Base-by-base conservation (phyloP, 2,888 invertebrate species). In the Pachymerium ferrugineum region DNA sequence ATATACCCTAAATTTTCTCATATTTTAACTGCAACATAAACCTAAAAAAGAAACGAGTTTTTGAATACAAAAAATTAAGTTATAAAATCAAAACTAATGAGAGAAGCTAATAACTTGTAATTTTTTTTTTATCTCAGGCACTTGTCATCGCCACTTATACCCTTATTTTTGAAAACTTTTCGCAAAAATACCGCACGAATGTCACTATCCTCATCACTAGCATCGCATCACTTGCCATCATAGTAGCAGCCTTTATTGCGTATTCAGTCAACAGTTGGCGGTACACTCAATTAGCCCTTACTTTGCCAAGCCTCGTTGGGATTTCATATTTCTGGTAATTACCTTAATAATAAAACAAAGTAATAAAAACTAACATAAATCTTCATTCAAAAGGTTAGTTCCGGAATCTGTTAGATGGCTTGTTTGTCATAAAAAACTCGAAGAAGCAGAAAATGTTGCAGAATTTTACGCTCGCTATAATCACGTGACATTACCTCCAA, bases 321-420 rank as follows among this genome's bases (percentile, higher is more conserved):
- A 33, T 72, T 29, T 19, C 72, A 28, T 72, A 72, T 22, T 54
- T 72, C 12, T 72, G 72, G 72, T 72, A 54, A 72, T 38, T 14
- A 29, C 4, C 10, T 29, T 5, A 30, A 68, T 28, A 8, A 14
- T 67, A 25, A 67, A 67, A 67, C 12, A 28, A 67, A 22, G 19
- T 28, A 16, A 10, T 19, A 6, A 54, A 54, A 54, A 67, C 14
- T 67, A n/a, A 3, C 6, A 67, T 16, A 67, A 67, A 67, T 33
- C 31, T 30, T 35, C 14, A 35, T 1, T 33, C n/a, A 47, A 6
- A n/a, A 72, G 72, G 72, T 33, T 72, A 12, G 33, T 54, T 10
- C 72, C 72, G 12, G 72, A 72, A 30, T 72, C 72, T 16, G 12
- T 72, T n/a, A 47, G 72, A 54, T 72, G 72, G 72, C 30, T 72